These are phyloP conservation scores for Arion vulgaris DNA, from an alignment of 1,140 invertebrate species.

Conservation along the genomic window DNA sequence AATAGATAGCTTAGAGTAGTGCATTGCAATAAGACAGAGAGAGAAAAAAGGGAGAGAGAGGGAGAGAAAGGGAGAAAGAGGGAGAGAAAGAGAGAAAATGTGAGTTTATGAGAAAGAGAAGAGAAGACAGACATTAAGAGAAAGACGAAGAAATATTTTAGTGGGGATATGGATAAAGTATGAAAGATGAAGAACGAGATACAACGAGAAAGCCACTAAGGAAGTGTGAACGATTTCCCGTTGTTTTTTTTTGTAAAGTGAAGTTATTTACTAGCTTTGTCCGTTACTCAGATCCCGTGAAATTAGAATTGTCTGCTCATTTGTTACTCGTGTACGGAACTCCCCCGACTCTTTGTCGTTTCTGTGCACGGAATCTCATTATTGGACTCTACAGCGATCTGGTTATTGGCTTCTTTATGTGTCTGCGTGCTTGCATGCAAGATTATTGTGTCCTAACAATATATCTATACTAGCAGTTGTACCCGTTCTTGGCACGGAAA, in stretches of 20 bases:
- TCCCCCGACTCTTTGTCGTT: not conserved
- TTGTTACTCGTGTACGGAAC: not conserved
- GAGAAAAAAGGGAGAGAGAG: not conserved
- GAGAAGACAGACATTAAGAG: conserved; percentile 2
- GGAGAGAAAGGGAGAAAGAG: not conserved
- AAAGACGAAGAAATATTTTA: conserved; percentile 1
- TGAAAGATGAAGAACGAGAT: not conserved
- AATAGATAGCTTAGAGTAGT: no score
- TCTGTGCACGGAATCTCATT: not conserved
- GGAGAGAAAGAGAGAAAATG: conserved; percentile 16
- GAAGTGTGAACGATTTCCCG: no score
- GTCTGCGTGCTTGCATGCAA: no score
- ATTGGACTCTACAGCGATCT: no score
- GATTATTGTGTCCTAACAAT: no score
- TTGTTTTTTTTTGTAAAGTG: not conserved
- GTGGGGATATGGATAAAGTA: not conserved
- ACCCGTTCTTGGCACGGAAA: no score
- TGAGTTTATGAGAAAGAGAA: not conserved
- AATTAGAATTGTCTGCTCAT: conserved; percentile 5
- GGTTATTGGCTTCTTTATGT: no score
- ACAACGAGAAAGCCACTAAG: not conserved
- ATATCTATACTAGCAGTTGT: no score
- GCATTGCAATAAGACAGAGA: no score
- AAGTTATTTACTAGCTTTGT: not conserved
- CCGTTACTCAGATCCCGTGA: not conserved